Percentiles rank a stretch among this genome's conserved stretches.
phyloP scores from a whole-genome alignment of 2,888 invertebrate species.

The Drosophila suboccidentalis region DNA sequence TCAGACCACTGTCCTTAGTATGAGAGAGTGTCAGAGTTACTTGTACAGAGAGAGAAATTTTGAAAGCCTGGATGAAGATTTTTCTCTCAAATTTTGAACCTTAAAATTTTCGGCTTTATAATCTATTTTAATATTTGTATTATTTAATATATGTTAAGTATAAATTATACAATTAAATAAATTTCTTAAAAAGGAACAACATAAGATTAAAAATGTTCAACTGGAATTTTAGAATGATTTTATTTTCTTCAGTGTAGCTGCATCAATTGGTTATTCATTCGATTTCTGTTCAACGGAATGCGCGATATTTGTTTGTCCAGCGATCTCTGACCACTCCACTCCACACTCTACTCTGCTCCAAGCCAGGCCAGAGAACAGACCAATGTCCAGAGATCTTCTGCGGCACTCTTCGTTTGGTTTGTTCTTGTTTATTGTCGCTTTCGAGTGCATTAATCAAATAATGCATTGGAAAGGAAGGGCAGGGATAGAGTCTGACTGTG shows the following conservation, averaged over 20 bases:
- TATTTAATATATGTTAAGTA: no score
- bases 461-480: slow-evolving; percentile 19
- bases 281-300: slow-evolving; percentile 55
- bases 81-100: background rate
- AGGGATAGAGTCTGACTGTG: slow-evolving; percentile 1
- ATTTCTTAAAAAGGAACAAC: no score
- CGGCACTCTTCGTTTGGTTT: slow-evolving; percentile 38
- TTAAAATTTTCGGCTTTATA: no score
- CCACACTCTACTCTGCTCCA: slow-evolving; percentile 2
- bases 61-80: background rate
- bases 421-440: slow-evolving; percentile 80
- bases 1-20: slow-evolving; percentile 2
- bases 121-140: no score
- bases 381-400: slow-evolving; percentile 10
- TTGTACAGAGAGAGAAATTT: background rate
- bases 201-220: no score
- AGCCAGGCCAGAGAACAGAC: background rate
- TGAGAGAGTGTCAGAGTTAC: slow-evolving; percentile 2
- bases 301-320: slow-evolving; percentile 71
- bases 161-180: no score
- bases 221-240: background rate
- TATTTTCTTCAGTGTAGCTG: slow-evolving; percentile 2
- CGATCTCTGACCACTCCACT: slow-evolving; percentile 32
- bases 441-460: slow-evolving; percentile 82
- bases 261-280: slow-evolving; percentile 49